A percentile compares a stretch with the other conserved stretches of the same genome.
Conservation (phyloP, 2,113 vertebrate species). For the Ovis canadensis region DNA sequence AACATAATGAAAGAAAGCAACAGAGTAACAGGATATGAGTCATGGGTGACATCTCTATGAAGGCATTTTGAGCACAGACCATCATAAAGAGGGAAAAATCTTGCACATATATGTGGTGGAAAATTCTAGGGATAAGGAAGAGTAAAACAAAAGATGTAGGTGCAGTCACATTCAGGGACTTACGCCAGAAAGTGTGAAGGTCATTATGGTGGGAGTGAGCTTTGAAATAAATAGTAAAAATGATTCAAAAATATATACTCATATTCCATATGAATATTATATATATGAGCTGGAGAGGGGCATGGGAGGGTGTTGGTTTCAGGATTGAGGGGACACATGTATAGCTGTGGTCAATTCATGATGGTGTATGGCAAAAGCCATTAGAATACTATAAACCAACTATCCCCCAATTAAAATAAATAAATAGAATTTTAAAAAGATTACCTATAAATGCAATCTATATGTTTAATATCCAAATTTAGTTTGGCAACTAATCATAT, state of each 20-base stretch:
- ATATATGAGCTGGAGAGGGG: background rate
- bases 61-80: background rate
- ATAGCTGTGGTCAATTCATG: background rate
- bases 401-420: background rate
- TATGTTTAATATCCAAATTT: background rate
- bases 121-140: background rate
- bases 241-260: background rate
- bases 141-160: background rate
- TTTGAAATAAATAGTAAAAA: background rate
- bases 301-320: background rate
- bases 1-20: background rate
- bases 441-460: background rate
- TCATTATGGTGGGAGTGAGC: background rate
- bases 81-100: background rate
- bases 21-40: background rate
- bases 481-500: background rate
- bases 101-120: background rate
- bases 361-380: background rate
- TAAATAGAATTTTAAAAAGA: background rate
- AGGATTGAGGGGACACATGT: background rate
- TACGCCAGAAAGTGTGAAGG: background rate
- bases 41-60: background rate
- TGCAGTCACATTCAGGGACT: background rate
- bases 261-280: background rate
- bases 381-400: background rate